These are phyloP conservation scores for Lissocephala sabroskyi DNA, from an alignment of 2,888 invertebrate genomes.

Conservation along the genomic window DNA sequence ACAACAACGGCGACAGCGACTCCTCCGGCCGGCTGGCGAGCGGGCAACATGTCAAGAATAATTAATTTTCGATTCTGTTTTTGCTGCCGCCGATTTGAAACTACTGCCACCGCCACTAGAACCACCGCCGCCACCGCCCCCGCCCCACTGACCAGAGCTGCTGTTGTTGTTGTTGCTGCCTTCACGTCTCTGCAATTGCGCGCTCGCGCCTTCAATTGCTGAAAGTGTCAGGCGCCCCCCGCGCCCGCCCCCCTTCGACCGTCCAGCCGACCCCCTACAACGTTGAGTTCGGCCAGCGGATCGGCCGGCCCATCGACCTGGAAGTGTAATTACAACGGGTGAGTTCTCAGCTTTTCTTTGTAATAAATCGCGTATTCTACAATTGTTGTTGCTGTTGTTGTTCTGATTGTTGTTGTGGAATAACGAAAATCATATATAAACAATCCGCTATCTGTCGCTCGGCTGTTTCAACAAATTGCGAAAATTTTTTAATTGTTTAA, in stretches of 20 bases:
- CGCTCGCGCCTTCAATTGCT: constrained; percentile 18
- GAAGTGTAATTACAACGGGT: constrained; percentile 56
- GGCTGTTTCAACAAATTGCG: constrained; percentile 55
- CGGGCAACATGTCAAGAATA: constrained; percentile 62
- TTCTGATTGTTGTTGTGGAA: constrained; percentile 4
- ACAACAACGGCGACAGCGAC: constrained; percentile 24
- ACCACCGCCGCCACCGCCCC: constrained; percentile 2
- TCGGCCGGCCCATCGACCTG: constrained; percentile 18
- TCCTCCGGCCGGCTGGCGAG: constrained; percentile 27
- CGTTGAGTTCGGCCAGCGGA: too few relatives aligned
- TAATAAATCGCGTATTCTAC: not conserved
- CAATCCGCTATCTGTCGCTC: constrained; percentile 34
- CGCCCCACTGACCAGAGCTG: constrained; percentile 8
- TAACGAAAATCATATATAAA: not conserved
- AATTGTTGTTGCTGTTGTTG: constrained; percentile 5
- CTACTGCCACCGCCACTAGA: constrained; percentile 15
- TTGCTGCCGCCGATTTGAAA: constrained; percentile 42
- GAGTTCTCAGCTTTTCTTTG: constrained; percentile 30
- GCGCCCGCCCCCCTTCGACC: constrained; percentile 7
- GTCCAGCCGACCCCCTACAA: constrained; percentile 11
- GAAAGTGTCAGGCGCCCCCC: constrained; percentile 12
- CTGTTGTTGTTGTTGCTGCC: too few relatives aligned
- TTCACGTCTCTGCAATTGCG: constrained; percentile 38
- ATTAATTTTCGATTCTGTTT: constrained; percentile 62
- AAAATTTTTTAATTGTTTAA: constrained; percentile 60